Conservation (phyloP, 2,797 vertebrate genomes). For the Neostethus bicornis region DNA sequence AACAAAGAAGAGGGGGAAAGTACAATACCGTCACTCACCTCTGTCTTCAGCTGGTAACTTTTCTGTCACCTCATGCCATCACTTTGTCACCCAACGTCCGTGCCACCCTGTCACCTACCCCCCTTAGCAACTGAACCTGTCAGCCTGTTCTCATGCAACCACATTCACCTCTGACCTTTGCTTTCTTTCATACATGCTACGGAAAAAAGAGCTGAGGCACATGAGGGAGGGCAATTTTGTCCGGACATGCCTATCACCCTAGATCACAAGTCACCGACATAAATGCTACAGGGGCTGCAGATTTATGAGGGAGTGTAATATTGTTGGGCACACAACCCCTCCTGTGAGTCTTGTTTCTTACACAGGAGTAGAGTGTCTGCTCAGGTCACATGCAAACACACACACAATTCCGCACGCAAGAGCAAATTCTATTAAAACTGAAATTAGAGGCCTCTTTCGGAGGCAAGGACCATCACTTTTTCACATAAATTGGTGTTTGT, state of each 20-base stretch:
- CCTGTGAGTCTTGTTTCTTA: slow-evolving; percentile 36
- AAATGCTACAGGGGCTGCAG: slow-evolving; percentile 68
- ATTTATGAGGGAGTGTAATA: slow-evolving; percentile 75
- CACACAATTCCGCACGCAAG: slow-evolving; percentile 38
- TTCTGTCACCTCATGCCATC: slow-evolving; percentile 79
- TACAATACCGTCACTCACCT: slow-evolving; percentile 73
- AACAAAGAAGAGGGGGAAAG: slow-evolving; percentile 46
- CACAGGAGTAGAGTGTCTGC: slow-evolving; percentile 49
- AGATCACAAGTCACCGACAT: slow-evolving; percentile 72
- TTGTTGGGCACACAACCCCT: slow-evolving; percentile 33
- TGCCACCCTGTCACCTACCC: slow-evolving; percentile 74
- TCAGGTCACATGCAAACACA: slow-evolving; percentile 31
- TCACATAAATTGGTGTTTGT: slow-evolving; percentile 11
- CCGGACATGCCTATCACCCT: slow-evolving; percentile 75
- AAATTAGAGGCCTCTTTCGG: slow-evolving; percentile 47
- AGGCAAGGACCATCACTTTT: slow-evolving; percentile 31
- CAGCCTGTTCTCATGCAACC: slow-evolving; percentile 69
- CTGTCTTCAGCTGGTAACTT: slow-evolving; percentile 73
- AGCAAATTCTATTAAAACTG: slow-evolving; percentile 51
- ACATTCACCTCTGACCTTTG: slow-evolving; percentile 69
- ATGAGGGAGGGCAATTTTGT: slow-evolving; percentile 63
- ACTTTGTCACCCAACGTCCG: slow-evolving; percentile 71
- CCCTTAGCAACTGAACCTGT: slow-evolving; percentile 69
- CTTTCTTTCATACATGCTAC: slow-evolving; percentile 66
- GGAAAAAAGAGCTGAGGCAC: slow-evolving; percentile 56